Conservation (phyloP, 92 coral and sea anemone species). For the Montipora capitata region DNA sequence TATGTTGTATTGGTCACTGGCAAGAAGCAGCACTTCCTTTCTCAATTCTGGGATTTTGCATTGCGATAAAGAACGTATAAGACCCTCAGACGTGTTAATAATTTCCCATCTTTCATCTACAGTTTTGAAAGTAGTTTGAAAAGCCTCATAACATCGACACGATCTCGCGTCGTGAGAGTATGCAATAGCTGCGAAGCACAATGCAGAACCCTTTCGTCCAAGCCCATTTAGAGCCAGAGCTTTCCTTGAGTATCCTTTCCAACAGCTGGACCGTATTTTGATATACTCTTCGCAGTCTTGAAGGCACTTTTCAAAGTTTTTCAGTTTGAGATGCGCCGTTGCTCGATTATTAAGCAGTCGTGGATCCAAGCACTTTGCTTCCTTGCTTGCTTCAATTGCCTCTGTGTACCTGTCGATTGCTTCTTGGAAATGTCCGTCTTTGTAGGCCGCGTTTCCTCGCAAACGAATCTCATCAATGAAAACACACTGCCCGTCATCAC, state of each 20-base stretch:
- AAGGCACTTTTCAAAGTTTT: conserved; percentile 20
- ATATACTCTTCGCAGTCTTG: conserved; percentile 43
- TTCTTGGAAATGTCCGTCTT: conserved; percentile 18
- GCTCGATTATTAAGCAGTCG: conserved; percentile 48
- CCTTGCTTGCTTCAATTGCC: conserved; percentile 11
- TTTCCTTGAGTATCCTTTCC: conserved; percentile 58
- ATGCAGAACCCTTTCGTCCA: not conserved
- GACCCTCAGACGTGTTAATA: not conserved
- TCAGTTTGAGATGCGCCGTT: conserved; percentile 47
- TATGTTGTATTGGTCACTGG: too few species aligned
- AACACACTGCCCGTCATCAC: too few species aligned
- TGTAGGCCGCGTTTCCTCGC: conserved; percentile 40
- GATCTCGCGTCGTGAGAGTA: not conserved
- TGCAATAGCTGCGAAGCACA: conserved; percentile 41
- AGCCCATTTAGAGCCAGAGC: conserved; percentile 49
- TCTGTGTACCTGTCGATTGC: conserved; percentile 34
- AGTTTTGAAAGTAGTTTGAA: conserved; percentile 11
- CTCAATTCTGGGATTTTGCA: not conserved
- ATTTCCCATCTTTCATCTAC: conserved; percentile 27
- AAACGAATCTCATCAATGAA: conserved; percentile 18
- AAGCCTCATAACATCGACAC: conserved; percentile 27
- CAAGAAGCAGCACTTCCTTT: not conserved
- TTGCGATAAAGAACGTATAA: not conserved
- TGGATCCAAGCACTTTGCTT: too few species aligned
- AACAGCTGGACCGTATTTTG: conserved; percentile 9